Evolutionary conservation across 2,888 invertebrate species (phyloP), one percentile per base, ranked within the genome.

Genomic region (Stenodema calcarata): DNA sequence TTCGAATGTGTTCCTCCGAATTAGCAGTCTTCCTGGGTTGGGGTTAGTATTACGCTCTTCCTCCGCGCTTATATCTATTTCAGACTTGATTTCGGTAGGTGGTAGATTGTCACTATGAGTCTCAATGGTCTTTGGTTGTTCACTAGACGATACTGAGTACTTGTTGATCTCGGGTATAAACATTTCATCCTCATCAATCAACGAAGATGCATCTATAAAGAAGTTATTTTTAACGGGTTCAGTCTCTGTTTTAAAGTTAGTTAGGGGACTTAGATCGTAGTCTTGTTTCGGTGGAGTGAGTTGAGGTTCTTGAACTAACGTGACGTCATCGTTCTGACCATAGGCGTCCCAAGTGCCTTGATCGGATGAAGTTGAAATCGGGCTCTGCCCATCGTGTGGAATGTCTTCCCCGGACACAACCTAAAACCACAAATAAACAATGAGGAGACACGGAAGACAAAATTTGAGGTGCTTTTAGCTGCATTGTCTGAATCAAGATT

Each of bases 121-220:
- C 54, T 23, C 50, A 14, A 42, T 62, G 28, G 69, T 79, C 83
- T 86, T 87, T 78, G 86, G 86, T 79, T 87, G 83, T 28, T 54
- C 82, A 23, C 62, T 62, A 62, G 62, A 62, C 18, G 62, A 62
- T 23, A 62, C 41, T 69, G 41, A 27, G 30, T 54, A 84, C 23
- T 84, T 84, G 35, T 69, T 79, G 27, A 79, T 62, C 11, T 86
- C 79, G 9, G 73, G 86, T 1, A 41, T 18, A 27, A 30, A 70
- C 73, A 88, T 76, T 89, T 94, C 94, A 87, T 93, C 93, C 90
- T 96, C 95, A 90, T 96, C 96, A 28, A 93, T 93, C 88, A 96
- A 91, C 90, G 94, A 94, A 9, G 96, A 94, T 18, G 95, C 96
- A 90, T 96, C 95, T 89, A 96, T 96, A 89, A 96, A 96, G 90